A percentile compares a stretch with the other conserved stretches of the same genome.
These are phyloP conservation scores for Salvelinus fontinalis DNA, from an alignment of 2,113 vertebrate genomes.

Conservation along the genomic window DNA sequence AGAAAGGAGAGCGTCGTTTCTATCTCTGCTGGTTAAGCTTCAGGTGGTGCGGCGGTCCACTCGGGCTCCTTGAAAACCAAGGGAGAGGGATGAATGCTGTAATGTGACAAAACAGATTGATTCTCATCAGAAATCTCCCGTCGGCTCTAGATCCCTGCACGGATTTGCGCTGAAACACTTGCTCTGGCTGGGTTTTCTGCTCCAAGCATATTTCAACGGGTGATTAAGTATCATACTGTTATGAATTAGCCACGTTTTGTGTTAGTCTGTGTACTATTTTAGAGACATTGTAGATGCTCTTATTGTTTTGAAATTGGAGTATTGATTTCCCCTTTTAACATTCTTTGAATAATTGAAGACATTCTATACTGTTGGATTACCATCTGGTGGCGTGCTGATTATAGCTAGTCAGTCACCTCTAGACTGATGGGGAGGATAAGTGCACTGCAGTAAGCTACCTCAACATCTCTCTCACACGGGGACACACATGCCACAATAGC, in stretches of 20 bases:
- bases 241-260: no score
- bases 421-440: neutral
- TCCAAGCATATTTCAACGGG: no score
- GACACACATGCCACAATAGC: neutral
- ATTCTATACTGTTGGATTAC: neutral
- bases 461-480: neutral
- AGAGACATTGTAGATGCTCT: no score
- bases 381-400: conserved; percentile 15
- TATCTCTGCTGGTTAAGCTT: conserved; percentile 17
- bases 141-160: conserved; percentile 35
- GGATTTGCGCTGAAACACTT: conserved; percentile 32
- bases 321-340: no score
- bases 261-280: no score
- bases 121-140: conserved; percentile 49
- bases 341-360: no score
- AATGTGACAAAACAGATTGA: conserved; percentile 58
- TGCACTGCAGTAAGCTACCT: neutral
- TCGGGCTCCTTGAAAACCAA: conserved; percentile 41
- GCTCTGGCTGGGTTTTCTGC: no score
- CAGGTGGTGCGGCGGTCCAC: conserved; percentile 24
- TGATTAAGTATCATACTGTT: no score
- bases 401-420: conserved; percentile 27
- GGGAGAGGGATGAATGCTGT: conserved; percentile 46
- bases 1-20: conserved; percentile 53
- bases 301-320: no score